phyloP scores from a whole-genome alignment of 2,113 vertebrate genomes.

The Malurus melanocephalus region DNA sequence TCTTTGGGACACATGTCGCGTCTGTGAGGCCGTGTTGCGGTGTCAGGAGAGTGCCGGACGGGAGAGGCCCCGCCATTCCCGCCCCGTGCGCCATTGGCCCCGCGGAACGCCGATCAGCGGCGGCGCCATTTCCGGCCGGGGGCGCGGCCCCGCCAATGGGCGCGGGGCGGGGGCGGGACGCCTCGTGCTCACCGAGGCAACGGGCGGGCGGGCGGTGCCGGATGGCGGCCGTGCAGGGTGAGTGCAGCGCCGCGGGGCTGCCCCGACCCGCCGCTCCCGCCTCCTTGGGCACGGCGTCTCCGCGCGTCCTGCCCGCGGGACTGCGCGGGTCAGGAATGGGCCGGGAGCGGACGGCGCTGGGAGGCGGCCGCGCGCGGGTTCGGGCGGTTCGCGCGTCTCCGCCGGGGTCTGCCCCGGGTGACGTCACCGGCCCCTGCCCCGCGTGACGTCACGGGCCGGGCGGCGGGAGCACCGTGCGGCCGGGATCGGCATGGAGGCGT shows the following conservation, averaged over 20 bases:
- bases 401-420: neutral
- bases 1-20: fast-evolving
- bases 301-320: neutral
- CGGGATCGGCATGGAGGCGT: neutral
- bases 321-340: too few relatives aligned
- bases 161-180: neutral
- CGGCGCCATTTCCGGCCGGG: neutral
- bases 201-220: neutral
- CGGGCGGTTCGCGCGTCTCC: neutral
- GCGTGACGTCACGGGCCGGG: neutral
- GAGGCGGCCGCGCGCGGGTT: too few relatives aligned
- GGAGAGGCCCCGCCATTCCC: neutral
- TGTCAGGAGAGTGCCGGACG: fast-evolving
- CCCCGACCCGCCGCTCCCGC: too few relatives aligned
- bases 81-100: neutral
- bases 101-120: neutral
- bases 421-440: neutral
- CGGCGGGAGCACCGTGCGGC: neutral
- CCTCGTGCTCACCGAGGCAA: neutral
- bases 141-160: neutral
- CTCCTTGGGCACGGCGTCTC: neutral
- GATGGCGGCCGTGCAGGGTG: neutral
- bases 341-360: too few relatives aligned
- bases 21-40: fast-evolving
- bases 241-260: neutral